phyloP scores from a whole-genome alignment of 2,113 vertebrate species.

The Protomyctophum bolini region DNA sequence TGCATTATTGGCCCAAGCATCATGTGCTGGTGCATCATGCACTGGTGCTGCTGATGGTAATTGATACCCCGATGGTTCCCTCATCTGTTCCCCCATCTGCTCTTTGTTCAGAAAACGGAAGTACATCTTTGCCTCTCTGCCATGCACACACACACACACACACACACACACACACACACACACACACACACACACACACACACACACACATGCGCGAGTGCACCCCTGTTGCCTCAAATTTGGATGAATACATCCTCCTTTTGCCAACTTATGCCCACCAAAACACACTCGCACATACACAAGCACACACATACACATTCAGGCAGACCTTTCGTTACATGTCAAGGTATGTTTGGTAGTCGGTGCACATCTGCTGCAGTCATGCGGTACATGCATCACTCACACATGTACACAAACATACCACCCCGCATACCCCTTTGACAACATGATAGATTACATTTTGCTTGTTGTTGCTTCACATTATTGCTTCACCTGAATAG shows the following conservation, averaged over 20 bases:
- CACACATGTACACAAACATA: too few species aligned
- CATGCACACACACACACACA: not conserved
- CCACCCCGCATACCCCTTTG: not conserved
- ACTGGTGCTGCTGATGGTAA: slow-evolving; percentile 52
- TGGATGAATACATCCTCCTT: too few species aligned
- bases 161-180: too few species aligned
- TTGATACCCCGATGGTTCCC: slow-evolving; percentile 55
- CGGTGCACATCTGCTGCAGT: not conserved
- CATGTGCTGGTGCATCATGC: slow-evolving; percentile 15
- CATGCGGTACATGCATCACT: not conserved
- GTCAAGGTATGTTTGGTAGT: too few species aligned
- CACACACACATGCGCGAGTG: too few species aligned
- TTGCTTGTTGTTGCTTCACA: slow-evolving; percentile 6
- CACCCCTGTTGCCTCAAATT: too few species aligned
- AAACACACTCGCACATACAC: too few species aligned
- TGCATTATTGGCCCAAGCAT: slow-evolving; percentile 30
- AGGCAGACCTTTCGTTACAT: too few species aligned
- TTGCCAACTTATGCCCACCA: too few species aligned
- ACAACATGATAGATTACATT: slow-evolving; percentile 10
- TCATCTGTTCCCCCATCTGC: slow-evolving; percentile 68
- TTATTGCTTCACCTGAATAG: slow-evolving; percentile 34
- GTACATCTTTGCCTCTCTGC: slow-evolving; percentile 5
- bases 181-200: too few species aligned
- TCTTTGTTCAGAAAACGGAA: slow-evolving; percentile 54
- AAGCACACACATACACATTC: too few species aligned